These are phyloP conservation scores for Vollenhovia emeryi DNA, from an alignment of 1,140 invertebrate genomes.

Conservation along the genomic window DNA sequence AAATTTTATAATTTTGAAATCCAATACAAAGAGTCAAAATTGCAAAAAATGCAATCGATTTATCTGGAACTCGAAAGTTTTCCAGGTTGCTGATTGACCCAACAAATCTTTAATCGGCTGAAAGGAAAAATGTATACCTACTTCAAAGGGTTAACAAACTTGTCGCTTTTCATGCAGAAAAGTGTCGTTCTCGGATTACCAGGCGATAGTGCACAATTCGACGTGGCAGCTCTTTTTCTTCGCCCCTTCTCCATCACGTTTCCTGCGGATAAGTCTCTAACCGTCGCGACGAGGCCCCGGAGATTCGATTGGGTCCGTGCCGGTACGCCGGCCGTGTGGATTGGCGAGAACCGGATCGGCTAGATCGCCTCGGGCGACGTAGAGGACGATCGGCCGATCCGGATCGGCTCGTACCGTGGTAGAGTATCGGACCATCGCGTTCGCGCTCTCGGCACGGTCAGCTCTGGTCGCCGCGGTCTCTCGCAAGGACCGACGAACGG, in stretches of 20 bases:
- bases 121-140: too few relatives aligned
- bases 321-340: constrained; percentile 56
- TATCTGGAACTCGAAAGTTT: too few relatives aligned
- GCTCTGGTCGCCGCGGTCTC: constrained; percentile 64
- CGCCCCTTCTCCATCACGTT: constrained; percentile 7
- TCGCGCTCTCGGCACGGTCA: constrained; percentile 64
- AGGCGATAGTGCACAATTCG: neutral
- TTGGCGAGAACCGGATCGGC: constrained; percentile 72
- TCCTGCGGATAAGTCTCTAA: constrained; percentile 4
- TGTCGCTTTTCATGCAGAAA: neutral
- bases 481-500: constrained; percentile 42
- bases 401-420: constrained; percentile 6
- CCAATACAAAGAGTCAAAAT: too few relatives aligned
- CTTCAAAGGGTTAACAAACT: too few relatives aligned
- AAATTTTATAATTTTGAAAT: too few relatives aligned
- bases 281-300: constrained; percentile 11
- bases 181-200: neutral
- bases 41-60: too few relatives aligned
- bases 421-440: constrained; percentile 48
- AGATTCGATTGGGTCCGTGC: constrained; percentile 68
- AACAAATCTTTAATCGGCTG: too few relatives aligned
- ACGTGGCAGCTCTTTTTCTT: constrained; percentile 12
- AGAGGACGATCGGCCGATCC: constrained; percentile 29
- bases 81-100: too few relatives aligned
- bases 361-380: constrained; percentile 55